Conservation (phyloP, 2,113 vertebrate genomes). For the Oreochromis aureus region DNA sequence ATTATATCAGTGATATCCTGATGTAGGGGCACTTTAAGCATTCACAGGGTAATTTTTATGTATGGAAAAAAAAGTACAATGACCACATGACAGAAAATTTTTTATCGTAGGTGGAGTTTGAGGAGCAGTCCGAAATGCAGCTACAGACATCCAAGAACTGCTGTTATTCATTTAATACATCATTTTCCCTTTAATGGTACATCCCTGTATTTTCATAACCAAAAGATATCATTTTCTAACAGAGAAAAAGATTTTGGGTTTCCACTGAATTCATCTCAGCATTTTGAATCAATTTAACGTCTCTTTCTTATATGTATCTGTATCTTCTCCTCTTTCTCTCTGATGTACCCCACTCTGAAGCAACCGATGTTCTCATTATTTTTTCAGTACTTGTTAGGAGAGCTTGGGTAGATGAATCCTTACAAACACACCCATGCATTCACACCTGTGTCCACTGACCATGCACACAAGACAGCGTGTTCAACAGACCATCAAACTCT, state of each 20-base stretch:
- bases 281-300: neutral
- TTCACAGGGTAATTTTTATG: neutral
- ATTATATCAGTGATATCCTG: neutral
- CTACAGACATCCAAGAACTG: neutral
- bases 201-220: neutral
- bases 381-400: constrained; percentile 62
- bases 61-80: neutral
- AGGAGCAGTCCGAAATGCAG: neutral
- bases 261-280: neutral
- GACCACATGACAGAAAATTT: neutral
- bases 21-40: neutral
- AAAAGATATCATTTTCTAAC: neutral
- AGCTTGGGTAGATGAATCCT: constrained; percentile 48
- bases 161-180: neutral
- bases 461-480: constrained; percentile 17
- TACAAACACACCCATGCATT: constrained; percentile 58
- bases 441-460: constrained; percentile 32
- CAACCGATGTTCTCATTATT: constrained; percentile 63
- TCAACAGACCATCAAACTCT: constrained; percentile 14
- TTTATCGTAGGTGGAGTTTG: neutral
- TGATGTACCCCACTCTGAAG: constrained; percentile 25
- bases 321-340: neutral
- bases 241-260: neutral
- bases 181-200: neutral
- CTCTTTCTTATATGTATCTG: neutral